Conservation (phyloP, 2,113 vertebrate genomes). For the Alexandromys fortis region DNA sequence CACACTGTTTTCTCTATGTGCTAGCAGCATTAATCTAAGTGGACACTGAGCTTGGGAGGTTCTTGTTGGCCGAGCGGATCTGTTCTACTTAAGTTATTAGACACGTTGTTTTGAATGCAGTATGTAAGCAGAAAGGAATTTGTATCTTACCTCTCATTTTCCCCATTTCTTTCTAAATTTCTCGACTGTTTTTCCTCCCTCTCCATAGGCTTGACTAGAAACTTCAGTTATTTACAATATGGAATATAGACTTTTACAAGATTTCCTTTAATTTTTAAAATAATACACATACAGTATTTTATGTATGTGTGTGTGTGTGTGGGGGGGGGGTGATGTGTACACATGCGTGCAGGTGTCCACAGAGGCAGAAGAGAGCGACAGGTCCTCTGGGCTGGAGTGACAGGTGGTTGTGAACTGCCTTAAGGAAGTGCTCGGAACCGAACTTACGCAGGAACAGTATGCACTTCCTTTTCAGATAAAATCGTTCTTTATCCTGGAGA, state of each 20-base stretch:
- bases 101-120: neutral
- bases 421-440: neutral
- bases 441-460: neutral
- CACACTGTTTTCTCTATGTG: neutral
- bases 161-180: neutral
- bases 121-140: constrained; percentile 57
- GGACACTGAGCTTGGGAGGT: neutral
- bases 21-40: constrained; percentile 18
- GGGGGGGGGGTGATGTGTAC: neutral
- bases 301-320: no score
- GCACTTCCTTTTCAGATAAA: neutral
- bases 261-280: neutral
- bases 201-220: neutral
- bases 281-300: neutral
- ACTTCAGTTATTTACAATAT: neutral
- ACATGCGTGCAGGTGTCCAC: no score
- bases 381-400: no score
- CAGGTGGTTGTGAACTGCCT: neutral
- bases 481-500: neutral
- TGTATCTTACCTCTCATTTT: constrained; percentile 16
- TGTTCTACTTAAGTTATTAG: constrained; percentile 43
- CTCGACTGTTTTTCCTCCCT: neutral
- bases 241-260: neutral
- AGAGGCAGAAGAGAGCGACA: neutral
- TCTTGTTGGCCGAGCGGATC: neutral